Evolutionary conservation across 2,113 vertebrate species (phyloP), one percentile per base, ranked within the genome.

Genomic region (Narcine bancroftii): DNA sequence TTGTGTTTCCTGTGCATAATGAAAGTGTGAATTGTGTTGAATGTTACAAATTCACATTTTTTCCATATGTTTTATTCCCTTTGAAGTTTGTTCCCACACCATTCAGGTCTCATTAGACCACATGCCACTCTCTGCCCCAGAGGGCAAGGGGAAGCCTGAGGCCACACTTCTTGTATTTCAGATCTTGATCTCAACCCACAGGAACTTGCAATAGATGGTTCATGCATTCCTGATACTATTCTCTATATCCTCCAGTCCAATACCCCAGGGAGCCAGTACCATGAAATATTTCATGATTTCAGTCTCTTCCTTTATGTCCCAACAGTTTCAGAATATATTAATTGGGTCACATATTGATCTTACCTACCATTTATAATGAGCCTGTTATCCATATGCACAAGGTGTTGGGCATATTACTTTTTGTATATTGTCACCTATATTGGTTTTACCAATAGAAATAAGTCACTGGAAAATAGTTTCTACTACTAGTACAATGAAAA

Each of bases 1-100:
- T 60, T 87, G 81, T 60, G 53, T 87, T 87, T 87, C 81, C 81
- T 87, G 81, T 87, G 81, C 81, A 60, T 87, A 87, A 60, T 63
- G 33, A 87, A 63, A 87, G 81, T 87, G 81, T 60, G 81, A 87
- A 87, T n/a, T 60, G 17, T 87, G 81, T 60, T 39, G 81, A 87
- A 87, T 60, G 79, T 50, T 81, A 53, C 47, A 53, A 53, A 45
- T 81, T 47, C 50, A 13, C 33, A 1, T 56, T 85, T 33, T 83
- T 83, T 85, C 19, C 50, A 60, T 85, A 50, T 60, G 81, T 60
- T 85, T 85, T 60, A 63, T 87, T 87, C 60, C 81, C 53, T 87
- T 87, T 60, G 81, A 60, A 60, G 53, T 63, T 36, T 63, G n/a
- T 87, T 87, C 81, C 81, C 81, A 87, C 81, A 85, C 53, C 81